These are phyloP conservation scores for Stenoptilia bipunctidactyla DNA, from an alignment of 2,888 invertebrate genomes.

Conservation along the genomic window DNA sequence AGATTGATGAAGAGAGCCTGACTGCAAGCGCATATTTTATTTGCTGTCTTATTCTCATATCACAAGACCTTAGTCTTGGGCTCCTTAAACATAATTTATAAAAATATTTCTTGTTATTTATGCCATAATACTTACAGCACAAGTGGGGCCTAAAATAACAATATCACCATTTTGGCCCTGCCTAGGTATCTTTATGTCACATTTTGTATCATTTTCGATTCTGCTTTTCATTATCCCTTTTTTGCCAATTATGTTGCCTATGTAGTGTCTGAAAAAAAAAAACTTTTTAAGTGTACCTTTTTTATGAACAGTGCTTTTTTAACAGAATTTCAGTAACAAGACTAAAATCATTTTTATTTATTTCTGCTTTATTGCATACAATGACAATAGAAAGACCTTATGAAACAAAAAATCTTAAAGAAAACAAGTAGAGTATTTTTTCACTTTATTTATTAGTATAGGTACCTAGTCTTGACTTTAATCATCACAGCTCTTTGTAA, in stretches of 20 bases:
- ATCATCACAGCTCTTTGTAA: too few relatives aligned
- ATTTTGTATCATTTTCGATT: conserved; percentile 82
- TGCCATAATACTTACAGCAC: conserved; percentile 35
- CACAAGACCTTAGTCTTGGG: too few relatives aligned
- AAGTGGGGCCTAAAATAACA: conserved; percentile 56
- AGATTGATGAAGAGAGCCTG: too few relatives aligned
- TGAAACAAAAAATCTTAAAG: too few relatives aligned
- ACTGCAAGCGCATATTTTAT: too few relatives aligned
- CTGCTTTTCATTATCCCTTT: conserved; percentile 80
- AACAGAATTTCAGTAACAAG: neutral
- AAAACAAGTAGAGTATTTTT: too few relatives aligned
- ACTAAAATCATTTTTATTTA: neutral
- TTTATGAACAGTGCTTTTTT: neutral
- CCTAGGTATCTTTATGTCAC: conserved; percentile 81
- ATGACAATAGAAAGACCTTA: too few relatives aligned
- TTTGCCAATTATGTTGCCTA: conserved; percentile 81
- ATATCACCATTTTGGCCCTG: conserved; percentile 76
- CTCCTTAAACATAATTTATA: too few relatives aligned
- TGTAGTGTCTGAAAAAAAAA: conserved; percentile 67
- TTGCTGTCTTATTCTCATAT: too few relatives aligned
- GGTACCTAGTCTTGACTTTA: too few relatives aligned
- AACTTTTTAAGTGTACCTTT: neutral
- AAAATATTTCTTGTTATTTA: too few relatives aligned
- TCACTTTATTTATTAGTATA: too few relatives aligned
- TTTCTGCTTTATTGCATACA: neutral